phyloP scores from a whole-genome alignment of 1,140 invertebrate species.

The Drosophila kurseongensis region DNA sequence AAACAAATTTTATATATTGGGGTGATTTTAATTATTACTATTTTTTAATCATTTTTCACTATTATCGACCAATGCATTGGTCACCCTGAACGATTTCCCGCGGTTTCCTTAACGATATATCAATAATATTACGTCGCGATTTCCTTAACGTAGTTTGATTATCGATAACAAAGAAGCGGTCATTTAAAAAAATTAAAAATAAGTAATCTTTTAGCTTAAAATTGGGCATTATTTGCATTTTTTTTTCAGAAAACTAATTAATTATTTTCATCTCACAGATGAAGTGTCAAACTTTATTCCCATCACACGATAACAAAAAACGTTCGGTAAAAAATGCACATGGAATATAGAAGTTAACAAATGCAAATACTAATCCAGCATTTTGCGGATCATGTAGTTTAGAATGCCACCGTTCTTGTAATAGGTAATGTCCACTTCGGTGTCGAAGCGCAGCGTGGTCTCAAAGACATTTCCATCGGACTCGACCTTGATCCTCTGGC shows the following conservation, averaged over 20 bases:
- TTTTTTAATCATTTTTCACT: too few relatives aligned
- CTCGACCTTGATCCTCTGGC: slow-evolving; percentile 74
- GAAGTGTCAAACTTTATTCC: slow-evolving; percentile 15
- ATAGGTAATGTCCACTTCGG: slow-evolving; percentile 98
- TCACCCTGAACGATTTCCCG: too few relatives aligned
- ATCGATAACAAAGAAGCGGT: slow-evolving; percentile 1
- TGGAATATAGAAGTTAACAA: slow-evolving; percentile 49
- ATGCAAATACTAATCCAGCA: slow-evolving; percentile 84
- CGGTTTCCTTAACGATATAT: too few relatives aligned
- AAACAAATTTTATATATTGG: too few relatives aligned
- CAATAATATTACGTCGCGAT: background rate
- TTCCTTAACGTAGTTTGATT: background rate
- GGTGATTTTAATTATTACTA: too few relatives aligned
- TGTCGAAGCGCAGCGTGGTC: slow-evolving; percentile 92
- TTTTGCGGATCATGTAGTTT: slow-evolving; percentile 98
- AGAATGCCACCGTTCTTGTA: slow-evolving; percentile 97
- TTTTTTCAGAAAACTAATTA: too few relatives aligned
- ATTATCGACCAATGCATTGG: too few relatives aligned
- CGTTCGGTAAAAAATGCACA: slow-evolving; percentile 43
- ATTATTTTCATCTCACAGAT: background rate
- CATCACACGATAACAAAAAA: slow-evolving; percentile 20
- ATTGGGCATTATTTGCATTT: too few relatives aligned
- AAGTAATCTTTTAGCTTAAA: too few relatives aligned
- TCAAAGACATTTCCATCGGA: slow-evolving; percentile 85
- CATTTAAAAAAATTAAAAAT: background rate